Conservation (phyloP, 2,113 vertebrate genomes). For the Oryzias javanicus region DNA sequence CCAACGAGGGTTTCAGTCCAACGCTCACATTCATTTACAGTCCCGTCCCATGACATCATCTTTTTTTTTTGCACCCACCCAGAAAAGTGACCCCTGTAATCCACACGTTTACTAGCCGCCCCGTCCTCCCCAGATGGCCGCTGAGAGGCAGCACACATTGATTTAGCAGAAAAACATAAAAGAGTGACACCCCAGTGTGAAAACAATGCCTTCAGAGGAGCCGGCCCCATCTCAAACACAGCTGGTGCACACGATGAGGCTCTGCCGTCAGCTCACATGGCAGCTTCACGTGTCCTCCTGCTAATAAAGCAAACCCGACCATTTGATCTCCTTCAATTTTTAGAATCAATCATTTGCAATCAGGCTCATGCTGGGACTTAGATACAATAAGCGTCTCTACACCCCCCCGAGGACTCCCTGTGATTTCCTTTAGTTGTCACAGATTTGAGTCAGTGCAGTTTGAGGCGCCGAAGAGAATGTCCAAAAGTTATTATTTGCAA, state of each 20-base stretch:
- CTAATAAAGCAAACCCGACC: constrained; percentile 6
- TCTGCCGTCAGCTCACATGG: constrained; percentile 44
- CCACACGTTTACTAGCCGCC: constrained; percentile 34
- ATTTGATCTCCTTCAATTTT: constrained; percentile 3
- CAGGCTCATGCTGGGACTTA: not conserved
- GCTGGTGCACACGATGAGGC: constrained; percentile 65
- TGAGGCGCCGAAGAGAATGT: no score
- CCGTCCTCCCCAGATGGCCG: constrained; percentile 51
- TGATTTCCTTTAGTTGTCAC: constrained; percentile 21
- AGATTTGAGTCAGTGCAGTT: no score
- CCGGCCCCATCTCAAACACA: constrained; percentile 68
- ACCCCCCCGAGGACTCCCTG: constrained; percentile 1
- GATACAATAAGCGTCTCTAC: no score
- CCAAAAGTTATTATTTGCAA: no score
- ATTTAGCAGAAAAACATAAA: constrained; percentile 65
- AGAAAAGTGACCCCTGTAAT: constrained; percentile 53
- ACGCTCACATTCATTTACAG: not conserved
- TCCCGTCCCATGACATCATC: constrained; percentile 32
- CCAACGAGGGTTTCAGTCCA: no score
- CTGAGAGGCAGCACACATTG: constrained; percentile 57
- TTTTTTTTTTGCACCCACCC: constrained; percentile 25
- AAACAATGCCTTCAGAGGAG: constrained; percentile 62
- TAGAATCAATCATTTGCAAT: constrained; percentile 37
- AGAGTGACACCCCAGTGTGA: constrained; percentile 67
- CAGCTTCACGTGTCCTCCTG: constrained; percentile 32